Evolutionary conservation across 2,797 vertebrate genomes (phyloP).

Genomic region (Acrossocheilus fasciatus): DNA sequence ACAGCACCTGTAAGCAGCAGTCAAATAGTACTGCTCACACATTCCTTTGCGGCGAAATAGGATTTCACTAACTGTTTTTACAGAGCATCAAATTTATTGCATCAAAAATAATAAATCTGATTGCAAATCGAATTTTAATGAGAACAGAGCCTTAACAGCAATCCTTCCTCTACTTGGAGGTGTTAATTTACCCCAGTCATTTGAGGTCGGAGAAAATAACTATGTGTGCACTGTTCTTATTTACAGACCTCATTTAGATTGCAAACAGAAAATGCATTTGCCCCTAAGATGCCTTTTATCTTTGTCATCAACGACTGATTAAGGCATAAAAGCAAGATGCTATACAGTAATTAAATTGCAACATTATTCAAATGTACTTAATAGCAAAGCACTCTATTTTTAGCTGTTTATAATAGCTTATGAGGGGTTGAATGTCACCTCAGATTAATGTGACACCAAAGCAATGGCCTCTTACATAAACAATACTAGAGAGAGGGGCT

Average conservation of each 20-base stretch:
- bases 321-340: conserved; percentile 33
- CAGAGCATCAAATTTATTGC: background rate
- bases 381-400: conserved; percentile 67
- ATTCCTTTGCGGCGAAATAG: background rate
- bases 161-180: background rate
- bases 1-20: conserved; percentile 23
- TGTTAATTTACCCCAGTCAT: background rate
- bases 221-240: background rate
- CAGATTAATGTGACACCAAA: conserved; percentile 64
- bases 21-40: conserved; percentile 13
- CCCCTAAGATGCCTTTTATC: background rate
- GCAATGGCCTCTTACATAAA: conserved; percentile 59
- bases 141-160: background rate
- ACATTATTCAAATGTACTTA: conserved; percentile 63
- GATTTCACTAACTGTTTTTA: conserved; percentile 2
- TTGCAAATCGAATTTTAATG: background rate
- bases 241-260: background rate
- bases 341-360: conserved; percentile 62
- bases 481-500: conserved; percentile 52
- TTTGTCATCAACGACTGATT: background rate
- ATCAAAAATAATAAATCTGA: background rate
- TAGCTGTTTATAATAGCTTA: conserved; percentile 67
- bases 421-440: conserved; percentile 72
- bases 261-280: background rate
- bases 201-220: background rate